Conservation (phyloP, 2,113 vertebrate genomes). For the Albula goreensis region DNA sequence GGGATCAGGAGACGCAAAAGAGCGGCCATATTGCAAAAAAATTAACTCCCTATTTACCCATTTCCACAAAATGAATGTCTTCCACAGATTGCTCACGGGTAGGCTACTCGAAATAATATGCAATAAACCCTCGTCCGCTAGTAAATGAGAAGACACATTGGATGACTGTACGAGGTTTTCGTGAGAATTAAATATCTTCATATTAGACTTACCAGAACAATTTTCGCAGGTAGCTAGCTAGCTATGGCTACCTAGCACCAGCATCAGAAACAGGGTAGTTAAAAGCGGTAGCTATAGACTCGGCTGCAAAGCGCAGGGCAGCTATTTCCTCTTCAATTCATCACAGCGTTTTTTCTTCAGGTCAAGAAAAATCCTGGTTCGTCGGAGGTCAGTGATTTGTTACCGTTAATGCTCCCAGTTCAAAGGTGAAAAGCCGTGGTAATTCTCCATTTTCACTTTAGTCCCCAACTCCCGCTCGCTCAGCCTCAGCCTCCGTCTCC, state of each 20-base stretch:
- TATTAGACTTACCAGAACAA: slow-evolving; percentile 58
- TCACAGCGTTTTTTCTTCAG: not conserved
- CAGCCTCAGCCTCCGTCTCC: slow-evolving; percentile 7
- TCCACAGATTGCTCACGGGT: not conserved
- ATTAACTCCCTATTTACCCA: slow-evolving; percentile 65
- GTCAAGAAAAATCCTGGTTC: not conserved
- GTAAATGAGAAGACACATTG: not conserved
- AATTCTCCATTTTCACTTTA: slow-evolving; percentile 32
- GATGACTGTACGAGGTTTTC: not conserved
- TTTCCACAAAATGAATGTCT: slow-evolving; percentile 47
- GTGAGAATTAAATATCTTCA: not conserved
- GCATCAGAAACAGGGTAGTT: slow-evolving; percentile 21
- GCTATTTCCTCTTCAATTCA: slow-evolving; percentile 16
- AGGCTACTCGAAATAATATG: not conserved
- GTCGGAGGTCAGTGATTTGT: slow-evolving; percentile 12
- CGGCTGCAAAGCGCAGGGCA: not conserved
- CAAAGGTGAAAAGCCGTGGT: slow-evolving; percentile 1
- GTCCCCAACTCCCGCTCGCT: slow-evolving; percentile 6
- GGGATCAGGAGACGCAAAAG: slow-evolving; percentile 51
- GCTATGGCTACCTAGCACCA: slow-evolving; percentile 17
- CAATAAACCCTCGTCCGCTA: not conserved
- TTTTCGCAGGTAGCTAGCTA: slow-evolving; percentile 36
- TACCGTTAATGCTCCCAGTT: slow-evolving; percentile 22
- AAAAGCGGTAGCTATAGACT: not conserved
- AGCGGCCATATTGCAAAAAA: slow-evolving; percentile 69